Evolutionary conservation across 2,888 invertebrate genomes (phyloP).

Genomic region (Gymnoscelis rufifasciata): DNA sequence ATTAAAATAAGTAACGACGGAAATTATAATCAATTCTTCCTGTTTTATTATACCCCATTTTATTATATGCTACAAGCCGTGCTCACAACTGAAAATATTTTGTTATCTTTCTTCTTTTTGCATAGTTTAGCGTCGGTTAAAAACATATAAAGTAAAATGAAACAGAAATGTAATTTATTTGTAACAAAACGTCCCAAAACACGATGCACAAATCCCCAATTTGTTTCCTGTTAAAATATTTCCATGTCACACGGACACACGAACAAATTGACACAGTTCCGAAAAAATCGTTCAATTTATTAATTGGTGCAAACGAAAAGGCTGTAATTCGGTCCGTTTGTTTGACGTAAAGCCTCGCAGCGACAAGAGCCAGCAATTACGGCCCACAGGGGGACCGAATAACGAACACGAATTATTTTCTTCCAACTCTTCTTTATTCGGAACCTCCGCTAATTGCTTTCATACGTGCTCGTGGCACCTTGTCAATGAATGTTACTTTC

Average conservation of each 20-base stretch:
- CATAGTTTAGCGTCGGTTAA: no score
- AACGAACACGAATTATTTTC: constrained; percentile 57
- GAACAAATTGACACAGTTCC: constrained; percentile 16
- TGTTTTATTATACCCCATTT: no score
- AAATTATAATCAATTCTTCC: no score
- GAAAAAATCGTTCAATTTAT: constrained; percentile 42
- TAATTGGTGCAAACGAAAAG: constrained; percentile 53
- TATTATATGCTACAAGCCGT: no score
- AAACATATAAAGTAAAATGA: no score
- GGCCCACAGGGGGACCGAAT: constrained; percentile 42
- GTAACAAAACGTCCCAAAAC: neutral
- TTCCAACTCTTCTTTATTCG: constrained; percentile 45
- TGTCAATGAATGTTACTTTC: constrained; percentile 3
- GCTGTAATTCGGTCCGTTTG: constrained; percentile 44
- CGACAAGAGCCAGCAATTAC: constrained; percentile 50
- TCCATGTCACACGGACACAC: neutral
- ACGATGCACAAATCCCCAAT: neutral
- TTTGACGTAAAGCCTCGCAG: constrained; percentile 48
- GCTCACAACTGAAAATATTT: no score
- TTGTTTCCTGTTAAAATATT: neutral
- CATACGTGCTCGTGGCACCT: constrained; percentile 28
- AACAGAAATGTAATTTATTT: no score
- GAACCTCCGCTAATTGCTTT: constrained; percentile 52
- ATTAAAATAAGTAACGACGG: no score
- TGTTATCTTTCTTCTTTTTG: no score